A percentile compares a stretch with the other conserved stretches of the same genome.
Evolutionary conservation across 1,140 invertebrate genomes (phyloP).

Genomic region (Babylonia areolata): DNA sequence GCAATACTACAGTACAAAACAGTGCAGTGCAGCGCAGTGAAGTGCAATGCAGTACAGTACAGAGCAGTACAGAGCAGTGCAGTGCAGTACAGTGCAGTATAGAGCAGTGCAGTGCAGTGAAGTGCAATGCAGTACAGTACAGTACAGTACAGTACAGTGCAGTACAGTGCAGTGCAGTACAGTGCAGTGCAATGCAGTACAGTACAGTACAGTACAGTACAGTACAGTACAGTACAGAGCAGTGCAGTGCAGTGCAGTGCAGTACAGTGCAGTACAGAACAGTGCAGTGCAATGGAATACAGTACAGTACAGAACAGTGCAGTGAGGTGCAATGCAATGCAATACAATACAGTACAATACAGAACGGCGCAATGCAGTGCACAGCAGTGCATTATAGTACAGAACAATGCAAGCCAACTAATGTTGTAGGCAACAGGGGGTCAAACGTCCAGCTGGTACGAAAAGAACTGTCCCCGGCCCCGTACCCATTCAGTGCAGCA

Average conservation of each 20-base stretch:
- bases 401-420: constrained; percentile 42
- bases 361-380: too few relatives aligned
- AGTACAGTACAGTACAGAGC: constrained; percentile 31
- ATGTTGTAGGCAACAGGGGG: too few relatives aligned
- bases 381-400: too few relatives aligned
- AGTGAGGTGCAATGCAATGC: constrained; percentile 31
- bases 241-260: too few relatives aligned
- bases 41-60: constrained; percentile 7
- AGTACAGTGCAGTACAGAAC: neutral
- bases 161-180: neutral
- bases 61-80: constrained; percentile 24
- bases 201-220: constrained; percentile 35
- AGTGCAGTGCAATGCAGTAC: too few relatives aligned
- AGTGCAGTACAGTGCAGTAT: neutral
- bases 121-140: neutral
- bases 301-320: constrained; percentile 20
- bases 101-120: neutral
- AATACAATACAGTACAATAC: constrained; percentile 30
- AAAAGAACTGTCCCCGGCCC: too few relatives aligned
- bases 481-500: neutral
- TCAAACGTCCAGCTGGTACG: too few relatives aligned
- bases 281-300: constrained; percentile 35
- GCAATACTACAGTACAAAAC: constrained; percentile 24
- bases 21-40: constrained; percentile 24
- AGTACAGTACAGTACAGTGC: neutral